Conservation (phyloP, 2,797 vertebrate species). For the Okamejei kenojei region DNA sequence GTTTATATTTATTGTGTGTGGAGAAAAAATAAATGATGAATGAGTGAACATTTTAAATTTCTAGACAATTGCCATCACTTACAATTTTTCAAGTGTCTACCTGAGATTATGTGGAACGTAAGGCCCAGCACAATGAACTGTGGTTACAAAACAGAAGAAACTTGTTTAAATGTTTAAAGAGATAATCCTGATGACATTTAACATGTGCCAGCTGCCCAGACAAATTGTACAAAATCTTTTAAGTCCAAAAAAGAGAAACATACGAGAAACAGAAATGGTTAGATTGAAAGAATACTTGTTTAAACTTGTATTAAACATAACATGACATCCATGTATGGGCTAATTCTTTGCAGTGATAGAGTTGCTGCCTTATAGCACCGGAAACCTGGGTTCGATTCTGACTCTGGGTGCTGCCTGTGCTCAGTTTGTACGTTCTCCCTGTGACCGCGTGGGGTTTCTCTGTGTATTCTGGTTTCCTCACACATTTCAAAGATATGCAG, state of each 20-base stretch:
- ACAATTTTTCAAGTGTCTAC: background rate
- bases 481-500: too few relatives aligned
- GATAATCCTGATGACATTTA: background rate
- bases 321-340: too few relatives aligned
- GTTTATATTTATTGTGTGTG: background rate
- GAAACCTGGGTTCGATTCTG: too few relatives aligned
- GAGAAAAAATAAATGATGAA: background rate
- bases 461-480: too few relatives aligned
- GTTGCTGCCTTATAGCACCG: too few relatives aligned
- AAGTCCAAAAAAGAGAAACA: background rate
- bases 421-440: too few relatives aligned
- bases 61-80: background rate
- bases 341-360: too few relatives aligned
- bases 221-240: background rate
- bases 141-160: background rate
- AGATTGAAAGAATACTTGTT: background rate
- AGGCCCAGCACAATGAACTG: background rate
- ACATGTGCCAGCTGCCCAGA: background rate
- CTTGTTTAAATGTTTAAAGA: background rate
- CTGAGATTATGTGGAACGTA: background rate
- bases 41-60: too few relatives aligned
- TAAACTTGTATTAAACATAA: background rate
- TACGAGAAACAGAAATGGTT: background rate
- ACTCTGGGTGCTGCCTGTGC: too few relatives aligned
- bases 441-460: too few relatives aligned